A percentile compares a stretch with the other conserved stretches of the same genome.
Conservation (phyloP, 1,140 invertebrate species). For the Trichomalopsis sarcophagae region DNA sequence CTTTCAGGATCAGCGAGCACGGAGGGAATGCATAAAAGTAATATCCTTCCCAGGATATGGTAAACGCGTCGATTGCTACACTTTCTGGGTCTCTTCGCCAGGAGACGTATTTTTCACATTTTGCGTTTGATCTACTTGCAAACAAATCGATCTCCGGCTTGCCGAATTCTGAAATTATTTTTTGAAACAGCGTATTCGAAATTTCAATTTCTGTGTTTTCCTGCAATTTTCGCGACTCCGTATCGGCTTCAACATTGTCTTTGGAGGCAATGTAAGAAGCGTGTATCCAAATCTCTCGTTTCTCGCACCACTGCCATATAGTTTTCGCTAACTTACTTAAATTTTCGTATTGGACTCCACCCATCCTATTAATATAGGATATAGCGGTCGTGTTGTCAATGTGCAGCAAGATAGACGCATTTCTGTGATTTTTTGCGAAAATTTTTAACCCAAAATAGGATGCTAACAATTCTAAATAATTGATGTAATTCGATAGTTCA, state of each 20-base stretch:
- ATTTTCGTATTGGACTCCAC: slow-evolving; percentile 52
- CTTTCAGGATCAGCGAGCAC: slow-evolving; percentile 40
- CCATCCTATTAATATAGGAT: slow-evolving; percentile 41
- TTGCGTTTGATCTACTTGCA: slow-evolving; percentile 47
- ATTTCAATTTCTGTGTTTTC: slow-evolving; percentile 36
- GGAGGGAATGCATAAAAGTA: slow-evolving; percentile 54
- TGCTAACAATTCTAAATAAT: no score
- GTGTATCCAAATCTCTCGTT: slow-evolving; percentile 45
- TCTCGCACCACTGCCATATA: slow-evolving; percentile 53
- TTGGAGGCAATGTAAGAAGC: slow-evolving; percentile 46
- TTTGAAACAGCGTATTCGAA: background rate
- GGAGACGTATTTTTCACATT: slow-evolving; percentile 48
- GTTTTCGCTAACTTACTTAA: slow-evolving; percentile 51
- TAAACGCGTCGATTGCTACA: slow-evolving; percentile 49
- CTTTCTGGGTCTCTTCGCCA: slow-evolving; percentile 49
- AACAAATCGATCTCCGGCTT: slow-evolving; percentile 47
- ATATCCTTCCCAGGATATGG: slow-evolving; percentile 37
- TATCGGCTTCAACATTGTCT: slow-evolving; percentile 34
- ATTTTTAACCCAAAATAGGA: no score
- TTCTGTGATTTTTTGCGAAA: no score
- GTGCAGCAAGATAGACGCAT: no score
- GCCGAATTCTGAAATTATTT: slow-evolving; percentile 33
- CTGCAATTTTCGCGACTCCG: background rate
- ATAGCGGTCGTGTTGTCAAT: no score
- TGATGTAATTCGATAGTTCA: no score